These are phyloP conservation scores for Hippoglossus stenolepis DNA, from an alignment of 2,113 vertebrate genomes.

Conservation along the genomic window DNA sequence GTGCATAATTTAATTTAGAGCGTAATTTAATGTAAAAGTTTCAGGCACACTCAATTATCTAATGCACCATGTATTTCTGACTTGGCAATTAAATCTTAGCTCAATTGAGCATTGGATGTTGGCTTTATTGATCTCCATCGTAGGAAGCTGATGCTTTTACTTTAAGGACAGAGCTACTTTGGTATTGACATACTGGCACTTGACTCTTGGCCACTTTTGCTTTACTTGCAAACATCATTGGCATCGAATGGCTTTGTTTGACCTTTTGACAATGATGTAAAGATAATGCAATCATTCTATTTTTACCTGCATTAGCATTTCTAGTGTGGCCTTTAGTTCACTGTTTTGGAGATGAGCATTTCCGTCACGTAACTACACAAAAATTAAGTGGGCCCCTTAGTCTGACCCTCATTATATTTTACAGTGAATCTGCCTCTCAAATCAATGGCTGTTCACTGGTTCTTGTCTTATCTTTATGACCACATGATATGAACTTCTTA, in stretches of 20 bases:
- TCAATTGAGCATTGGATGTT: constrained; percentile 60
- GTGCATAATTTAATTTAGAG: constrained; percentile 60
- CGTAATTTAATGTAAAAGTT: constrained; percentile 66
- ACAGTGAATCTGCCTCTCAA: constrained; percentile 48
- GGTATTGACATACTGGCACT: constrained; percentile 47
- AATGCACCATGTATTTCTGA: constrained; percentile 65
- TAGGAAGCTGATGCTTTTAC: constrained; percentile 46
- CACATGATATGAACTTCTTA: not conserved
- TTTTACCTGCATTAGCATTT: constrained; percentile 53
- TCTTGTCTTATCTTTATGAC: constrained; percentile 42
- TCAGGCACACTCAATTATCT: constrained; percentile 54
- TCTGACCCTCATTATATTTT: constrained; percentile 69
- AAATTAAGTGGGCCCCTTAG: constrained; percentile 47
- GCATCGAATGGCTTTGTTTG: constrained; percentile 39
- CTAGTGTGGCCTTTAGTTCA: constrained; percentile 16
- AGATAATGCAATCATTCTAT: constrained; percentile 45
- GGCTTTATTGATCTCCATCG: constrained; percentile 67
- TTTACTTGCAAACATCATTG: constrained; percentile 44
- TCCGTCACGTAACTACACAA: constrained; percentile 24
- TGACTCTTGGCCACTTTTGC: constrained; percentile 27
- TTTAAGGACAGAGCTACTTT: constrained; percentile 41
- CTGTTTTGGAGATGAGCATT: constrained; percentile 47
- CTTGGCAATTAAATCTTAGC: constrained; percentile 46
- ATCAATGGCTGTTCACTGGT: constrained; percentile 56
- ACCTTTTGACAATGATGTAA: constrained; percentile 57